Evolutionary conservation across 1,140 invertebrate genomes (phyloP).

Genomic region (Bombyx mandarina): DNA sequence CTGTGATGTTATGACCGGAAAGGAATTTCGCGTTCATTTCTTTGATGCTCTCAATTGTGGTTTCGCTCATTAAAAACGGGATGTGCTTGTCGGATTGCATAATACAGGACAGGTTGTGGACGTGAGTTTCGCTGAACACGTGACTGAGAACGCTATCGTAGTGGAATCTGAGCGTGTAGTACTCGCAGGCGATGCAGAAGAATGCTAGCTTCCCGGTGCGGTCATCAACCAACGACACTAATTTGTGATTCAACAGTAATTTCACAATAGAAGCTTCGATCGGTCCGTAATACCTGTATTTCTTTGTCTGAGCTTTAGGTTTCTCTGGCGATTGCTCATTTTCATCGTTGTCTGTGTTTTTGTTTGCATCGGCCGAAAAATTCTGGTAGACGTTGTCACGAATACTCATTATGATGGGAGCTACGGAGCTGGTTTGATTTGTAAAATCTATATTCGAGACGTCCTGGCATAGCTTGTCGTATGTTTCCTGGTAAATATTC

Average conservation of each 20-base stretch:
- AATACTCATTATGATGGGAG: slow-evolving; percentile 64
- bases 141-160: slow-evolving; percentile 61
- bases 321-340: slow-evolving; percentile 45
- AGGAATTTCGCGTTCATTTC: slow-evolving; percentile 54
- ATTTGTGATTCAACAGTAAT: slow-evolving; percentile 49
- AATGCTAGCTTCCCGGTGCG: slow-evolving; percentile 59
- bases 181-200: slow-evolving; percentile 60
- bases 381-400: slow-evolving; percentile 64
- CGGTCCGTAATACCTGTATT: slow-evolving; percentile 58
- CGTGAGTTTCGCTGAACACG: slow-evolving; percentile 54
- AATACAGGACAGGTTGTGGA: slow-evolving; percentile 52
- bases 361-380: slow-evolving; percentile 48
- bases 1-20: slow-evolving; percentile 31
- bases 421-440: slow-evolving; percentile 46
- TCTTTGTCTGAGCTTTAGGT: slow-evolving; percentile 52
- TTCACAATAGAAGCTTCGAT: slow-evolving; percentile 50
- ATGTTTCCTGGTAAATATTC: slow-evolving; percentile 40
- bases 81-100: slow-evolving; percentile 52
- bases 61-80: slow-evolving; percentile 29
- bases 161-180: slow-evolving; percentile 56
- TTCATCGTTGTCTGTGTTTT: slow-evolving; percentile 56
- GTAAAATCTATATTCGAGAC: slow-evolving; percentile 44
- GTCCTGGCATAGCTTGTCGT: slow-evolving; percentile 43
- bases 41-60: slow-evolving; percentile 43
- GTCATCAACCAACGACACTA: slow-evolving; percentile 53